A percentile compares a stretch with the other conserved stretches of the same genome.
These are phyloP conservation scores for Passer domesticus DNA, from an alignment of 2,113 vertebrate genomes.

Conservation along the genomic window DNA sequence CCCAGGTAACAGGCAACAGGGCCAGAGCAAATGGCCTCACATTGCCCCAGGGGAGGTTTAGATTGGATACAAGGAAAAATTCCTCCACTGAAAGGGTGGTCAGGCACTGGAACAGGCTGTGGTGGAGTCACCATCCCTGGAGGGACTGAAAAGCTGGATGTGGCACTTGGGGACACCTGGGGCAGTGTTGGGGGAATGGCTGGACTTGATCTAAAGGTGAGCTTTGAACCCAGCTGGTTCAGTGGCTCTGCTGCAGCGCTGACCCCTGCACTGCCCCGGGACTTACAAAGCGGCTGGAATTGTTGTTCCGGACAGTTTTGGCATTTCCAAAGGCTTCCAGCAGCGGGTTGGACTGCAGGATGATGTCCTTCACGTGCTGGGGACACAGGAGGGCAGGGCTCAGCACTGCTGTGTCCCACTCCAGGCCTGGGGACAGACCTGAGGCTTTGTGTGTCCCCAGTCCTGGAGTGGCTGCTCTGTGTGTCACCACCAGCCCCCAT, in stretches of 20 bases:
- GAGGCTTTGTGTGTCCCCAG: neutral
- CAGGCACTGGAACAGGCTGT: neutral
- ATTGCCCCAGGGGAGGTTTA: neutral
- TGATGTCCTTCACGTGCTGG: constrained; percentile 96
- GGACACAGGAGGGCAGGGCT: neutral
- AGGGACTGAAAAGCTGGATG: neutral
- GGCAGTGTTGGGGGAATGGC: neutral
- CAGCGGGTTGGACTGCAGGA: constrained; percentile 94
- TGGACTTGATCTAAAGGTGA: neutral
- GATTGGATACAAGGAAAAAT: neutral
- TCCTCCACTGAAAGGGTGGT: neutral
- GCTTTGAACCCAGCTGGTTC: neutral
- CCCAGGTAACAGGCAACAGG: neutral
- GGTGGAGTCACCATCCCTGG: neutral
- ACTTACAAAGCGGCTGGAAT: constrained; percentile 97
- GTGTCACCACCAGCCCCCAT: neutral
- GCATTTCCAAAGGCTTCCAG: constrained; percentile 96
- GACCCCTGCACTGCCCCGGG: neutral
- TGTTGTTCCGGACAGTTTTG: constrained; percentile 95
- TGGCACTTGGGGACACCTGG: neutral
- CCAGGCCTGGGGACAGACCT: neutral
- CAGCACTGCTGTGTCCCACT: neutral
- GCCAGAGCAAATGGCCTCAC: neutral
- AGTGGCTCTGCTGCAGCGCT: fast-evolving
- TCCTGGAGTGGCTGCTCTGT: neutral